These are phyloP conservation scores for Hermetia illucens DNA, from an alignment of 1,140 invertebrate species.

Conservation along the genomic window DNA sequence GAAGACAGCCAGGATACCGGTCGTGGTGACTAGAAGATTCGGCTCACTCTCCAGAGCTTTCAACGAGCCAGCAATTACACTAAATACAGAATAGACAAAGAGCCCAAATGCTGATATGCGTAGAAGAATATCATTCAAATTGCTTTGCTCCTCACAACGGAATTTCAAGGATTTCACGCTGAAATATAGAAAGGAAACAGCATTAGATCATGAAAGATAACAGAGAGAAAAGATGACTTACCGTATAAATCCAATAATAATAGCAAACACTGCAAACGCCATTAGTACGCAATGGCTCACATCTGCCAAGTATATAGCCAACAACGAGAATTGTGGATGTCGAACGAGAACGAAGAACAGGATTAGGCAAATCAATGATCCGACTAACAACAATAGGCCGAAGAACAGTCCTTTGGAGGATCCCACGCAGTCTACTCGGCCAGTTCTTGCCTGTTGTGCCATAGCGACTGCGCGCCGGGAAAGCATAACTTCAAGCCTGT, in stretches of 20 bases:
- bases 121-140: constrained; percentile 78
- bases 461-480: constrained; percentile 67
- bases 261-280: constrained; percentile 74
- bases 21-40: constrained; percentile 79
- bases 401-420: constrained; percentile 90
- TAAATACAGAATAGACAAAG: constrained; percentile 85
- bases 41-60: constrained; percentile 72
- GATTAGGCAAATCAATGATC: constrained; percentile 83
- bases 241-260: constrained; percentile 78
- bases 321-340: constrained; percentile 58
- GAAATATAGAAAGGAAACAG: constrained; percentile 28
- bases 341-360: constrained; percentile 87
- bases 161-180: constrained; percentile 79
- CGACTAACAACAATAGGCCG: constrained; percentile 75
- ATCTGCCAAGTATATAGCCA: constrained; percentile 81
- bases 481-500: constrained; percentile 67
- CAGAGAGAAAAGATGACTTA: constrained; percentile 28
- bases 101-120: constrained; percentile 83
- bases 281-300: constrained; percentile 79
- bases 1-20: constrained; percentile 68
- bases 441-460: constrained; percentile 64
- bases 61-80: constrained; percentile 76
- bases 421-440: constrained; percentile 79
- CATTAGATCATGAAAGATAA: constrained; percentile 5
- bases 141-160: constrained; percentile 73